A percentile compares a stretch with the other conserved stretches of the same genome.
These are phyloP conservation scores for Platysternon megacephalum DNA, from an alignment of 2,113 vertebrate genomes.

Conservation along the genomic window DNA sequence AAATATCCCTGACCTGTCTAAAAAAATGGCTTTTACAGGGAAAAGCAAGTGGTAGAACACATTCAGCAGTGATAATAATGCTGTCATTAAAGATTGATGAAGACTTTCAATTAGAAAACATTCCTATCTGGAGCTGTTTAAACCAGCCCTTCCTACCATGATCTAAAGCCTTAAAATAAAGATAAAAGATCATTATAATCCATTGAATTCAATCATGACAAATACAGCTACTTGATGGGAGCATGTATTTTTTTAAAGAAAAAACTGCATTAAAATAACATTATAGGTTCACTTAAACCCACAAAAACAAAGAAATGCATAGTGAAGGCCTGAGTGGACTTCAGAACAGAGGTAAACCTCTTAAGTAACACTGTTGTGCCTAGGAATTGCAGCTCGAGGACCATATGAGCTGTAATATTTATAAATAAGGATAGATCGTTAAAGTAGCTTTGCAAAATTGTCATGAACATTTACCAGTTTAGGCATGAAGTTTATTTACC, in stretches of 20 bases:
- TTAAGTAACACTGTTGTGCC: background rate
- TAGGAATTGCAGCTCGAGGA: background rate
- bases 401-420: background rate
- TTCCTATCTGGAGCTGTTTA: background rate
- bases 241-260: background rate
- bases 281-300: background rate
- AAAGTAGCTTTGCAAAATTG: background rate
- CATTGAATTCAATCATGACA: background rate
- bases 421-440: background rate
- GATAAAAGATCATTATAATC: background rate
- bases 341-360: background rate
- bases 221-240: background rate
- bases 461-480: background rate
- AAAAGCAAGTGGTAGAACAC: background rate
- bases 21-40: background rate
- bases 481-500: background rate
- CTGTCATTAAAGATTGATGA: background rate
- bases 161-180: background rate
- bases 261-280: conserved; percentile 10
- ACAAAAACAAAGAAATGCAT: background rate
- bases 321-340: background rate
- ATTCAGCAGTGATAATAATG: background rate
- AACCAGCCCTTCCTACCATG: background rate
- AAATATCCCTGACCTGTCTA: background rate
- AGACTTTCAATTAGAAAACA: background rate